Conservation (phyloP, 1,140 invertebrate species). For the Penaeus japonicus region DNA sequence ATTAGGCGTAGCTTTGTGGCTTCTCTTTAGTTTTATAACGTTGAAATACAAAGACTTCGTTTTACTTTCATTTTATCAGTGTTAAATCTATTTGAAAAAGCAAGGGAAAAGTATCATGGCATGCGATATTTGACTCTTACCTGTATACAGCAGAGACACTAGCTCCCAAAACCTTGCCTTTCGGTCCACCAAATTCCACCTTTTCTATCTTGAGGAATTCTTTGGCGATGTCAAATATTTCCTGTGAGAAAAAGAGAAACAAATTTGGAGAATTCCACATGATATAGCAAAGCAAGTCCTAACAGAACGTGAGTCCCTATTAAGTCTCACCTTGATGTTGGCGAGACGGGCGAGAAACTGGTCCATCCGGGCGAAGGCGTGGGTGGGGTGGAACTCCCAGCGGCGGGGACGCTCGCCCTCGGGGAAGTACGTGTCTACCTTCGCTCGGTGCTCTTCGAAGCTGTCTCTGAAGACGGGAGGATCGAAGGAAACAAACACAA, state of each 20-base stretch:
- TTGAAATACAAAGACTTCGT: no score
- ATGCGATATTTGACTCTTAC: no score
- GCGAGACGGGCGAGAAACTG: constrained; percentile 82
- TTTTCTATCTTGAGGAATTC: constrained; percentile 96
- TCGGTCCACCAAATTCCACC: constrained; percentile 91
- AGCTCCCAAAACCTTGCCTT: constrained; percentile 81
- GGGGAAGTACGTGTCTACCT: constrained; percentile 72
- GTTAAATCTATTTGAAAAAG: no score
- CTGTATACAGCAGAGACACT: constrained; percentile 68
- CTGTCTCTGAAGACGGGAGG: constrained; percentile 66
- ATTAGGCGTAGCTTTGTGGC: no score
- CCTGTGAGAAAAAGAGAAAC: constrained; percentile 67
- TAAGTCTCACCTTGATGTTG: constrained; percentile 75
- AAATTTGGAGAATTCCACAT: background rate
- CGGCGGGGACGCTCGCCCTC: constrained; percentile 71
- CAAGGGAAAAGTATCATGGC: no score
- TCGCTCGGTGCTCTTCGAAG: constrained; percentile 77
- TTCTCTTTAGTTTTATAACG: no score
- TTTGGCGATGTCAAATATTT: constrained; percentile 89
- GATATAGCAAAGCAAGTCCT: no score
- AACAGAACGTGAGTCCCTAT: no score
- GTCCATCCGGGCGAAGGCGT: constrained; percentile 85
- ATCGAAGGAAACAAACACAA: constrained; percentile 47
- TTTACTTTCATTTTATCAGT: no score
- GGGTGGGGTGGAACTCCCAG: constrained; percentile 87